Base-by-base conservation (phyloP, 2,113 vertebrate species). In the Trichomycterus rosablanca region DNA sequence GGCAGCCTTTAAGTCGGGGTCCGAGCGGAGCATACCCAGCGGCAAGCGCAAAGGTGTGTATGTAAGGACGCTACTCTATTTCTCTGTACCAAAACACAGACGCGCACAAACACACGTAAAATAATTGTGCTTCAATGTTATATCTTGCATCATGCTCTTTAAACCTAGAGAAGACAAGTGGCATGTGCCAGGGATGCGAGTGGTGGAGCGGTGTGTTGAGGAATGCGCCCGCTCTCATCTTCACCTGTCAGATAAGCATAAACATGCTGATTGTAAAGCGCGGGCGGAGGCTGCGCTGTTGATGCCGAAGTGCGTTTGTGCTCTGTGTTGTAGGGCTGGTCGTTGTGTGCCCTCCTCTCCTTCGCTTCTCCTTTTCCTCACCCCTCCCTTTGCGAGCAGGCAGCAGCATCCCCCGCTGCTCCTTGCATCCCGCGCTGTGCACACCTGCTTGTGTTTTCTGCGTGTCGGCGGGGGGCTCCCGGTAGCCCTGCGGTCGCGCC, bases 1-100 rank as follows among this genome's bases (percentile, higher is more conserved):
- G n/a, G 12, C 37, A 40, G 37, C n/a, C 37, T n/a, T 5, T 15
- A 14, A 5, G 12, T n/a, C 37, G 12, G 11, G 37, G 37, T 40
- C 37, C 67, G 7, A 43, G 43, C 68, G 68, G 74, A 63, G 74
- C 68, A 76, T 78, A 75, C 66, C 68, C 78, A 79, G 74, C 68
- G 74, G 70, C 6, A 11, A 77, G 69, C 73, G 76, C 66, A 69
- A 78, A 80, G 82, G 82, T 85, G 79, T 78, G 83, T 84, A 72
- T 70, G 83, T 84, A 72, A 67, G 30, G 9, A 35, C 22, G 42
- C 55, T 59, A 22, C 61, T 50, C 3, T 39, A 59, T 66, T 58
- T 50, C 52, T 67, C 43, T 62, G 26, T 63, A 48, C 59, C 66
- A n/a, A 43, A 48, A 56, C 28, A 50, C 50, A 15, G 49, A 2